Base-by-base conservation (phyloP, 1,140 invertebrate genomes). In the Lanistes nyassanus region DNA sequence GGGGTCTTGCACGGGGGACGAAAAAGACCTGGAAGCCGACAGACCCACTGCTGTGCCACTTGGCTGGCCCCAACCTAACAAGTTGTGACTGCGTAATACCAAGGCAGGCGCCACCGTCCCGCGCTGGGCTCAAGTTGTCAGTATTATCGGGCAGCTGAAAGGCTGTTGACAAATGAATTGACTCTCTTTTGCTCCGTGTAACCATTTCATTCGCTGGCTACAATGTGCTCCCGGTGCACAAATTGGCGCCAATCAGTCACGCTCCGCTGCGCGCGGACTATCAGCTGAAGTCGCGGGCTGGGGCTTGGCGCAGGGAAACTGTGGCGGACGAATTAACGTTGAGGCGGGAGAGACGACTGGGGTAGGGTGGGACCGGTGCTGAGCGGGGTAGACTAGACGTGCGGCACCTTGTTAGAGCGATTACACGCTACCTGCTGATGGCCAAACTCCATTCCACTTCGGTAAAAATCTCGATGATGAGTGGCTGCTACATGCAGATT, bases 231-330 rank as follows among this genome's bases (percentile, higher is more conserved):
- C 31, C 58, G 37, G 64, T 75, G 21, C 36, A 67, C 64, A 67
- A 66, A 75, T 75, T 75, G 60, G 73, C 64, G 60, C 58, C 58
- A 75, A 66, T 75, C 64, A 75, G 62, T 66, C 64, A 65, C 60
- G 73, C 37, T n/a, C 34, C 31, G 42, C 23, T 62, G 36, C 53
- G 39, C 73, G 42, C 47, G 7, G 13, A n/a, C 37, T 11, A 29
- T 29, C 37, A 4, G n/a, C 23, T 7, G 16, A n/a, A 70, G 37
- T 65, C 29, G 11, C 13, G 13, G 62, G n/a, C n/a, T n/a, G n/a
- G n/a, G n/a, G n/a, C n/a, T n/a, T n/a, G n/a, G 42, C 29, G 37
- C 26, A 36, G n/a, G 31, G 37, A 39, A 60, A 16, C 56, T 7
- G 56, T 6, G n/a, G 9, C 56, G n/a, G 56, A 11, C n/a, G n/a